Conservation (phyloP, 2,888 invertebrate species). For the Acanthosoma haemorrhoidale region DNA sequence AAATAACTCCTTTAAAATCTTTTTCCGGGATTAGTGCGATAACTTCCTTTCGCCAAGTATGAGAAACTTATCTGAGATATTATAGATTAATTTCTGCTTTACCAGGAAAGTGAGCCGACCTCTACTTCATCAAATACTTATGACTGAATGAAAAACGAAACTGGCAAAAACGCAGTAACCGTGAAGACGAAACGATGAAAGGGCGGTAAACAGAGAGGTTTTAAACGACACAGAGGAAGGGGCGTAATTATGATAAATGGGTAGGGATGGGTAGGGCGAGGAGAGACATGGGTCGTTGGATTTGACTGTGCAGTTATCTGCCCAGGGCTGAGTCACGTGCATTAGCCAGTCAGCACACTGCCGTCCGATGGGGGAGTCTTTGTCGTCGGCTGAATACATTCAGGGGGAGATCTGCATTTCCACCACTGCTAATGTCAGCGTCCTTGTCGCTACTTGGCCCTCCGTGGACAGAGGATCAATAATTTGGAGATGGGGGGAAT, state of each 20-base stretch:
- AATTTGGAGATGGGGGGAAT: not conserved
- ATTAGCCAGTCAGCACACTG: not conserved
- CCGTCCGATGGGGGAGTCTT: not conserved
- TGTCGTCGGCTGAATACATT: not conserved
- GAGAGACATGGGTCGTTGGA: not conserved
- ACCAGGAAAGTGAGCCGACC: no score
- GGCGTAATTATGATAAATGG: conserved; percentile 19
- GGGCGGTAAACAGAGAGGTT: not conserved
- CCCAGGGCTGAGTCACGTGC: not conserved
- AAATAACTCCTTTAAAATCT: no score
- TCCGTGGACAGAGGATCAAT: not conserved
- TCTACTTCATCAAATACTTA: no score
- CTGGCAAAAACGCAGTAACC: no score
- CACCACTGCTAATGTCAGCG: no score
- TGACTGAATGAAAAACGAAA: no score
- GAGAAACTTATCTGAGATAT: no score
- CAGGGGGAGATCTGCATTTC: no score
- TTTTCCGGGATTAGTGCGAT: no score
- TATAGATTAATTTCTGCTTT: no score
- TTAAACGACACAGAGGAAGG: not conserved
- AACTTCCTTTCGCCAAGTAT: no score
- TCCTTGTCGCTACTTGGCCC: not conserved
- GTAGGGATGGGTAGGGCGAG: not conserved
- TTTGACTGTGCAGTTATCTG: not conserved
- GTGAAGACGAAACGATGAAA: no score